Evolutionary conservation across 2,113 vertebrate species (phyloP).

Genomic region (Xenotilapia caudafasciata): DNA sequence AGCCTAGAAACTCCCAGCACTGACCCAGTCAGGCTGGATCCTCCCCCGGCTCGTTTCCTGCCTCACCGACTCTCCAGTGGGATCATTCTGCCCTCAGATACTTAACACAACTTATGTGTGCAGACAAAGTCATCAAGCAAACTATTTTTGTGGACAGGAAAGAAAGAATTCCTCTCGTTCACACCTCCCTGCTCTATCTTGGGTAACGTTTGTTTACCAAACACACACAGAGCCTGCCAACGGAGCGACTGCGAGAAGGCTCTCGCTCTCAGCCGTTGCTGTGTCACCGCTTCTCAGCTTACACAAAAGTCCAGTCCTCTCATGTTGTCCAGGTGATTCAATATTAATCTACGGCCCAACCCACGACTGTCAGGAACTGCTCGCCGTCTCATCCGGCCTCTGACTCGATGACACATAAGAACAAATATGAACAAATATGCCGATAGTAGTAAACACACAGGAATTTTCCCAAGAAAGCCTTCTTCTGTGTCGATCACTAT

Average conservation of each 20-base stretch:
- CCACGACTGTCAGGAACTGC: conserved; percentile 4
- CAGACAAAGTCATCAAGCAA: not conserved
- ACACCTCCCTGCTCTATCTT: conserved; percentile 7
- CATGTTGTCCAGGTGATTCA: conserved; percentile 43
- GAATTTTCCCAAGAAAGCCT: not conserved
- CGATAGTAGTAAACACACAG: not conserved
- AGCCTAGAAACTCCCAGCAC: conserved; percentile 29
- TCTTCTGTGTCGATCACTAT: not conserved
- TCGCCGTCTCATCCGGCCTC: not conserved
- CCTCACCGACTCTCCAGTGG: not conserved
- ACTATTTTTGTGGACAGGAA: not conserved
- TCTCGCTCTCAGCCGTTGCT: not conserved
- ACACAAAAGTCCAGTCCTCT: conserved; percentile 27
- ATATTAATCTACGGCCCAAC: not conserved
- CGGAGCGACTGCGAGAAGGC: not conserved
- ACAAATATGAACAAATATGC: not conserved
- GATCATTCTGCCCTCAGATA: not conserved
- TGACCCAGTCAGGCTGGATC: conserved; percentile 10
- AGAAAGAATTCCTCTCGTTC: not conserved
- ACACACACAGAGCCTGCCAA: conserved; percentile 26
- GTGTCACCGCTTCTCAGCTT: conserved; percentile 44
- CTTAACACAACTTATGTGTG: not conserved
- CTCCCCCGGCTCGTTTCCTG: conserved; percentile 10
- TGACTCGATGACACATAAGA: not conserved
- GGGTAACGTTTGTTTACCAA: conserved; percentile 43